Base-by-base conservation (phyloP, 64 coral and sea anemone species). In the Pocillopora verrucosa region DNA sequence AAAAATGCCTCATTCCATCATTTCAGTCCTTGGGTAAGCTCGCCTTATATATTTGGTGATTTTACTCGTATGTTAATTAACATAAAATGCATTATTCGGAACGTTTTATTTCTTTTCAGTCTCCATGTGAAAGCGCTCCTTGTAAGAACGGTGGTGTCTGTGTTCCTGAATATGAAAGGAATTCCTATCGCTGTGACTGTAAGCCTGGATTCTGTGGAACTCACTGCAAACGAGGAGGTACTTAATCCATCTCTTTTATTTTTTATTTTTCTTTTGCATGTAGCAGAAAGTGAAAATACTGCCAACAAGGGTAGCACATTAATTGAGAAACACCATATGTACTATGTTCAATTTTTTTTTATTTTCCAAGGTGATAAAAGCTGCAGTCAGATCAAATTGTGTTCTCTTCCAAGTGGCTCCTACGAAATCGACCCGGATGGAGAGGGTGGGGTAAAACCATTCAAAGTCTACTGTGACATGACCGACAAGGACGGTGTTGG, bases 391-490 rank as follows among this genome's bases (percentile, higher is more conserved):
- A 73, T 93, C 10, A 92, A 81, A n/a, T 30, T 20, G 34, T 35
- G 57, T 0, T 3, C 4, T 58, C 83, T 61, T 9, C 38, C 60
- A 80, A 88, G 85, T 72, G 91, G 91, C 4, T 17, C 75, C 61
- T 91, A 76, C 59, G 36, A 26, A 10, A 91, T 91, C 69, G 58
- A 76, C 17, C 89, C 89, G 14, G 60, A 65, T 70, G 73, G 80
- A 61, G 19, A 25, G 58, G 78, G 76, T 67, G 89, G 89, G 1
- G 13, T 22, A 13, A 16, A 64, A 65, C 4, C 80, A 57, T 86
- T 91, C 72, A 76, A 22, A 10, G 89, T 91, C 38, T 64, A 51
- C 73, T 91, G 89, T 84, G 89, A 91, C 89, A 91, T 91, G 89
- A 77, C 68, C 45, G 89, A 91, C 89, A 91, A 91, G 89, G 73